phyloP scores from a whole-genome alignment of 2,113 vertebrate species.

The Synodontis membranacea region DNA sequence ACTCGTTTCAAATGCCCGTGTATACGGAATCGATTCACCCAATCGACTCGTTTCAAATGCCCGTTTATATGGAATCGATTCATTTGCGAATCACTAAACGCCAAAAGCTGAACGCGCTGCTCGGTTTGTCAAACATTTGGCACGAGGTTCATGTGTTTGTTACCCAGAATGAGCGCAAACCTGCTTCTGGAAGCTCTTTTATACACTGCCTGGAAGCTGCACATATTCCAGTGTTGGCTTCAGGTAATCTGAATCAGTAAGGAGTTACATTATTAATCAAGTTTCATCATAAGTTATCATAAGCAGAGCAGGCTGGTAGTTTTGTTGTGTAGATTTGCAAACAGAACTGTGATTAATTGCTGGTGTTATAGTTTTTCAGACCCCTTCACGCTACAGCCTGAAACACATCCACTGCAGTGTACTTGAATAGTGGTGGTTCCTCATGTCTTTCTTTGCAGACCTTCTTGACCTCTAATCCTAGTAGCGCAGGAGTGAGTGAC shows the following conservation, averaged over 20 bases:
- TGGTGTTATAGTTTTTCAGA: not conserved
- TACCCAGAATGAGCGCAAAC: conserved; percentile 5
- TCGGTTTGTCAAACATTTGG: not conserved
- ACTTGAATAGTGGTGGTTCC: not conserved
- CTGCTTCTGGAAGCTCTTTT: not conserved
- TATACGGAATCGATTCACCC: not conserved
- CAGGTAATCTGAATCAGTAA: conserved; percentile 25
- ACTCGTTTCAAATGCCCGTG: too few species aligned
- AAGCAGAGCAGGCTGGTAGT: not conserved
- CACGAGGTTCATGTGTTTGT: not conserved
- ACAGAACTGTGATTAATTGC: too few species aligned
- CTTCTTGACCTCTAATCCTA: conserved; percentile 8
- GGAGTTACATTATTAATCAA: not conserved
- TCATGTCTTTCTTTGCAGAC: conserved; percentile 6
- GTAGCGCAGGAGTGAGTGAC: not conserved
- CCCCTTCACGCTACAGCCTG: not conserved
- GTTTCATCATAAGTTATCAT: not conserved
- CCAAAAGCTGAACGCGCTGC: not conserved
- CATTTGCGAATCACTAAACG: not conserved
- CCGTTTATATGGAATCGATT: not conserved
- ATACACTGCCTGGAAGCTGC: conserved; percentile 34
- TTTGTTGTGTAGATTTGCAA: not conserved
- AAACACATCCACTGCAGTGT: not conserved
- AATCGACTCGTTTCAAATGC: not conserved
- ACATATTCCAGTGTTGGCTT: conserved; percentile 41